phyloP scores from a whole-genome alignment of 2,113 vertebrate species.

The Poicephalus meyeri region DNA sequence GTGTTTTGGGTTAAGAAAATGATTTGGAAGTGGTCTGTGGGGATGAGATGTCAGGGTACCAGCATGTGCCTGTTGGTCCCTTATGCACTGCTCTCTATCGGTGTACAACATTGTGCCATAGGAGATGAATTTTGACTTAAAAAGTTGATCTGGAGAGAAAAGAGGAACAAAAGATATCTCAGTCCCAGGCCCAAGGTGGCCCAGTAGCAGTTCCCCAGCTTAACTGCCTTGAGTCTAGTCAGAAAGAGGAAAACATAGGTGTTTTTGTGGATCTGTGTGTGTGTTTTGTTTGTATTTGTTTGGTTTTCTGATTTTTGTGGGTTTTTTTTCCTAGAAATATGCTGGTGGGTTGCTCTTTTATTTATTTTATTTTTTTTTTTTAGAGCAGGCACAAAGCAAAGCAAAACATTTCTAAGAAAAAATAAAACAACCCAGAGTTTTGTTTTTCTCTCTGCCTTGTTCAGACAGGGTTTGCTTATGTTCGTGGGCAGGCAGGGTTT shows the following conservation, averaged over 20 bases:
- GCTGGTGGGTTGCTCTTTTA: no score
- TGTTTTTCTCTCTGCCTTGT: neutral
- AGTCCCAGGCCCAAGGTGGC: neutral
- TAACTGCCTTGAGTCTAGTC: neutral
- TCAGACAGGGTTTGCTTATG: neutral
- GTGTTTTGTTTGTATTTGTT: neutral
- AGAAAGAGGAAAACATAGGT: neutral
- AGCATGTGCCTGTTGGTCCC: rapidly evolving
- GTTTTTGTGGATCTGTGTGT: neutral
- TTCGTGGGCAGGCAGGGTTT: neutral
- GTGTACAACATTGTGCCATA: rapidly evolving
- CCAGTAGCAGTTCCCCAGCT: neutral
- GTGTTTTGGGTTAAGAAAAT: neutral
- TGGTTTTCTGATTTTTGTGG: no score
- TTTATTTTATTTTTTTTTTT: neutral
- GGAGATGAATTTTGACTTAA: neutral
- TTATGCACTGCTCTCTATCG: rapidly evolving
- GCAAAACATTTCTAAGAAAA: neutral
- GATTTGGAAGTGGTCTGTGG: neutral
- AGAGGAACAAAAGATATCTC: neutral
- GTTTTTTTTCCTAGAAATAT: no score
- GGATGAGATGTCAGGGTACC: neutral
- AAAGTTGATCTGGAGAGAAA: neutral
- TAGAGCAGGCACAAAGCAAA: neutral
- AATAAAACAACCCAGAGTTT: neutral